Evolutionary conservation across 2,888 invertebrate species (phyloP).

Genomic region (Margaritifera margaritifera): DNA sequence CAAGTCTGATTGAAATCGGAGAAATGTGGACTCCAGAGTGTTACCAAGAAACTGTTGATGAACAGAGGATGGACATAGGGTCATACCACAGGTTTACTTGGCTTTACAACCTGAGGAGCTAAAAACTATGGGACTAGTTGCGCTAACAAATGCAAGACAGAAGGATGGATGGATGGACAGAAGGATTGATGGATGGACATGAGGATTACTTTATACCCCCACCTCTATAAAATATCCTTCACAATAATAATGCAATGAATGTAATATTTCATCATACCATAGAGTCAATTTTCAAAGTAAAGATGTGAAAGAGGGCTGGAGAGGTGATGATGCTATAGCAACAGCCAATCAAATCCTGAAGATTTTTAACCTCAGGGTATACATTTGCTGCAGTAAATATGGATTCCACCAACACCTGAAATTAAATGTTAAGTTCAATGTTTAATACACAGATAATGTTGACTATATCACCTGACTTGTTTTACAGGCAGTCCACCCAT

Average conservation of each 20-base stretch:
- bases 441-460: neutral
- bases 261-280: slow-evolving; percentile 30
- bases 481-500: too few species aligned
- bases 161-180: slow-evolving; percentile 1
- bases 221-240: too few species aligned
- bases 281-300: slow-evolving; percentile 38
- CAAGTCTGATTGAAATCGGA: too few species aligned
- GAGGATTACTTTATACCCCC: too few species aligned
- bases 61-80: too few species aligned
- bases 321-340: slow-evolving; percentile 36
- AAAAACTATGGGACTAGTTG: too few species aligned
- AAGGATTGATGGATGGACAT: neutral
- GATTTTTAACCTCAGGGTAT: neutral
- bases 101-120: too few species aligned
- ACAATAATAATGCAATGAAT: neutral
- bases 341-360: slow-evolving; percentile 34
- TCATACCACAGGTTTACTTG: too few species aligned
- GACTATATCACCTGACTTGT: neutral
- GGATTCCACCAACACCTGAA: slow-evolving; percentile 37
- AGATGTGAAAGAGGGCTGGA: slow-evolving; percentile 35
- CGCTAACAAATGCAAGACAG: neutral
- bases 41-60: too few species aligned
- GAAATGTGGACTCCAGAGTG: too few species aligned
- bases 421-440: neutral
- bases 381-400: slow-evolving; percentile 5